Evolutionary conservation across 2,797 vertebrate species (phyloP).

Genomic region (Paramormyrops hopkinsi): DNA sequence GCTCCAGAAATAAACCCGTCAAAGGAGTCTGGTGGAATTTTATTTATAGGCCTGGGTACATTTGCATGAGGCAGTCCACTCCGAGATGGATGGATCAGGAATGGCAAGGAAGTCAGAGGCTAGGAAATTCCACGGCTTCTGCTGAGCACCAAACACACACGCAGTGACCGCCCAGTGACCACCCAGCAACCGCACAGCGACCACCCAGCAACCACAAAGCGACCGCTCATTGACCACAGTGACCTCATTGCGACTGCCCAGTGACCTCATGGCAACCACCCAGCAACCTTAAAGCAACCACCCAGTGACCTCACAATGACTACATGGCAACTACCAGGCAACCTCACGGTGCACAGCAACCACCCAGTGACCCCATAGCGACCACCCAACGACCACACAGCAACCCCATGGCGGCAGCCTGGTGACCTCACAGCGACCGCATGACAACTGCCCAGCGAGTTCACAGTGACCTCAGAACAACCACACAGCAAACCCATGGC

Average conservation of each 20-base stretch:
- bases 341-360: background rate
- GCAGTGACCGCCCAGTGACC: background rate
- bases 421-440: background rate
- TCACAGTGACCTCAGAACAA: background rate
- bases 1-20: slow-evolving; percentile 6
- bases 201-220: background rate
- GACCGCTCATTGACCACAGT: background rate
- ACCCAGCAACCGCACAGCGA: background rate
- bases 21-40: background rate
- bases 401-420: background rate
- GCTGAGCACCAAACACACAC: background rate
- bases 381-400: background rate
- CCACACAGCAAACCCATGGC: no score
- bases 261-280: background rate
- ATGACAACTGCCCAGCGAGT: background rate
- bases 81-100: slow-evolving; percentile 21
- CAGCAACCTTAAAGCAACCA: background rate
- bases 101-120: background rate
- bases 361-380: background rate
- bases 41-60: slow-evolving; percentile 27
- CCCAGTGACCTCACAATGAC: background rate
- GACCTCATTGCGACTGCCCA: background rate
- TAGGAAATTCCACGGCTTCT: background rate
- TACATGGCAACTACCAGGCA: background rate
- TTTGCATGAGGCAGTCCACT: slow-evolving; percentile 24